Evolutionary conservation across 1,140 invertebrate species (phyloP).

Genomic region (Psilanteris sp.): DNA sequence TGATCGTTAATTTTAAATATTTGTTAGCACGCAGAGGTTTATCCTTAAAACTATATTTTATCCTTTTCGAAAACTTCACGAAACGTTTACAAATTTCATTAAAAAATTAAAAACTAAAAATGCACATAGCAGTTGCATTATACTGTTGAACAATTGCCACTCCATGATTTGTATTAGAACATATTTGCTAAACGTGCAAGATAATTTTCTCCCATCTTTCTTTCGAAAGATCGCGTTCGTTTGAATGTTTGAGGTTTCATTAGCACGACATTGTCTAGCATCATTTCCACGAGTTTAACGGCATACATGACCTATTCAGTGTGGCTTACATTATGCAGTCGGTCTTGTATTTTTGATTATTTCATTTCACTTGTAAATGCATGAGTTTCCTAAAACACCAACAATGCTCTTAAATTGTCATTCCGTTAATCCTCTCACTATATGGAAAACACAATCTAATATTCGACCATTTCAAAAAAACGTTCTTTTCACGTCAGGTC

Average conservation of each 20-base stretch:
- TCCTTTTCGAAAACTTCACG: not conserved
- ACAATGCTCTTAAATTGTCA: constrained; percentile 4
- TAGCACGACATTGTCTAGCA: constrained; percentile 46
- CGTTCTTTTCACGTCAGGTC: no score
- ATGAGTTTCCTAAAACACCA: constrained; percentile 2
- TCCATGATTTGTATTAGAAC: constrained; percentile 28
- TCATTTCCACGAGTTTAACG: constrained; percentile 53
- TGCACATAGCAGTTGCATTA: constrained; percentile 28
- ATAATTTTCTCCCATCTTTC: constrained; percentile 49
- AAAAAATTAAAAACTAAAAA: not conserved
- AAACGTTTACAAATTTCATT: not conserved
- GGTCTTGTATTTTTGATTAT: constrained; percentile 14
- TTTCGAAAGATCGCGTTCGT: constrained; percentile 34
- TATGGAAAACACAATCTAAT: no score
- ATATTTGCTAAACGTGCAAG: constrained; percentile 51
- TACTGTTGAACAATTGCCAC: constrained; percentile 20
- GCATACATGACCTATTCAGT: constrained; percentile 47
- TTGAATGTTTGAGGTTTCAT: constrained; percentile 56
- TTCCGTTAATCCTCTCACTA: constrained; percentile 18
- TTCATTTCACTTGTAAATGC: constrained; percentile 22
- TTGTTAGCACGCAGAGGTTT: no score
- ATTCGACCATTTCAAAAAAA: no score
- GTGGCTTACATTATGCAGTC: constrained; percentile 32
- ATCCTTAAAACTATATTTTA: no score
- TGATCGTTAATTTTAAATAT: no score